Evolutionary conservation across 1,140 invertebrate genomes (phyloP), one percentile per base, ranked within the genome.

Genomic region (Anadara kagoshimensis): DNA sequence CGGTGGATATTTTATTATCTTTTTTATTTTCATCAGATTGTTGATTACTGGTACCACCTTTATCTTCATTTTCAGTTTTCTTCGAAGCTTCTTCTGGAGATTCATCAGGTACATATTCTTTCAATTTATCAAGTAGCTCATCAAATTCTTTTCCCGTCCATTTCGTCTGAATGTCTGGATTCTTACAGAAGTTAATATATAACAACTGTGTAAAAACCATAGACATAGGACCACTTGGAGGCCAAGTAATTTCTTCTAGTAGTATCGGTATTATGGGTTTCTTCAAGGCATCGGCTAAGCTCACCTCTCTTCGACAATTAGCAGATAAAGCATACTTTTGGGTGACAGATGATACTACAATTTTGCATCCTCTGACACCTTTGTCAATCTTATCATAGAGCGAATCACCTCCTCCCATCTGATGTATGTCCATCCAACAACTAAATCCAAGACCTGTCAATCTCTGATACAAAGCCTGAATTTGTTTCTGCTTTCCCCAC

Each of bases 401-500:
- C 2, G 85, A 86, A 75, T 87, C 87, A 11, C 87, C 87, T 29
- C 86, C 86, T n/a, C 85, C 87, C 87, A 88, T 87, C 73, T 87
- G 86, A 56, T 80, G 77, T 18, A 88, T 87, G 66, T 88, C 87
- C 81, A 87, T 76, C 87, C 87, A 88, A 66, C 83, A 83, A 18
- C 73, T 70, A 56, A 73, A 86, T 24, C 85, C 87, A 20, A 79
- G 58, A 14, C 72, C 65, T 7, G 71, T 77, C 45, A 88, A 73
- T 12, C 72, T 53, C 29, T 80, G 57, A 61, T 86, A 85, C 57
- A 88, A 61, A 12, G 63, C 64, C 44, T 72, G 76, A 24, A 88
- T 78, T 70, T 88, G 75, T n/a, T 75, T 70, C 74, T 88, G 87
- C 59, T 78, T 82, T 10, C 82, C 85, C 87, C 87, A 88, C 65